Base-by-base conservation (phyloP, 1,140 invertebrate species). In the Drusus annulatus region DNA sequence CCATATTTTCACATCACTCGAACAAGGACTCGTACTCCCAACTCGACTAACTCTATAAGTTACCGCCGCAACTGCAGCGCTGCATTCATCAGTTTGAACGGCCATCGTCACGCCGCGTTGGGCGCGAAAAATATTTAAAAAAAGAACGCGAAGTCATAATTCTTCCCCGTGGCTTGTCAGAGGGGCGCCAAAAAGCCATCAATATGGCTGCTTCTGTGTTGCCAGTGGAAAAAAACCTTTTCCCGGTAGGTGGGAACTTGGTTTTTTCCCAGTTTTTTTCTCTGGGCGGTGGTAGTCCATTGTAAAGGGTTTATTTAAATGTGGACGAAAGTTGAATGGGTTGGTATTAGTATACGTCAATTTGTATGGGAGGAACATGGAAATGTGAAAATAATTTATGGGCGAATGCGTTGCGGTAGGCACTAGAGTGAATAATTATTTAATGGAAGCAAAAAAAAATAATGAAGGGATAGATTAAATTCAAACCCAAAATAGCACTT, bases 161-260 rank as follows among this genome's bases (percentile, higher is more conserved):
- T 79, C 69, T 79, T 78, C 78, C 15, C 68, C n/a, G 23, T 19
- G 19, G 21, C 69, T 79, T 79, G 78, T 79, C 78, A 74, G 56
- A 54, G 78, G 78, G 69, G 25, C 78, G 68, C 69, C 36, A 62
- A 65, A 74, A 78, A 75, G 56, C 78, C 58, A 79, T 79, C 78
- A 79, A 79, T 79, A 79, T 79, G 31, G 45, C 68, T 56, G 71
- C 52, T 56, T 25, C 51, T 28, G 62, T 65, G 62, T 31, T 65
- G 25, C 62, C 62, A 65, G 25, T 65, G 16, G 62, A 21, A 65
- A 65, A 65, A 65, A 65, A 25, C 25, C 16, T 31, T 23, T 25
- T 63, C 28, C 62, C n/a, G 21, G 21, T 65, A 25, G 15, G 16
- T 65, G 16, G 21, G 10, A 25, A 65, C 16, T 31, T 31, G 19